Evolutionary conservation across 2,113 vertebrate species (phyloP).

Genomic region (Albula goreensis): DNA sequence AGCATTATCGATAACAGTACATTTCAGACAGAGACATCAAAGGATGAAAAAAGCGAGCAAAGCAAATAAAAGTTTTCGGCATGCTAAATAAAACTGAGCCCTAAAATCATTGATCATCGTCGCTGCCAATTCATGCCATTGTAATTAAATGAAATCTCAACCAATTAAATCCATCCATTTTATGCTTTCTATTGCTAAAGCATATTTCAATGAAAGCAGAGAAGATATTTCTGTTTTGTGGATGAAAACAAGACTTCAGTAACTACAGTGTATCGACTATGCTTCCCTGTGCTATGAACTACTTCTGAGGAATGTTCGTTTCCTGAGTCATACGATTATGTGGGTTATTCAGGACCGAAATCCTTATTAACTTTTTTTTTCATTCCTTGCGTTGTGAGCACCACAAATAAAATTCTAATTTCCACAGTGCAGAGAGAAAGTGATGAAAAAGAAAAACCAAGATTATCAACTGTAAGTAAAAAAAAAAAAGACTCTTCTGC

Average conservation of each 20-base stretch:
- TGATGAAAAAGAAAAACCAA: neutral
- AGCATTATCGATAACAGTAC: too few species aligned
- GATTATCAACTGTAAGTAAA: neutral
- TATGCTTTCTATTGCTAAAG: slow-evolving; percentile 1
- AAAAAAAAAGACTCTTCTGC: neutral
- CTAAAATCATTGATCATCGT: neutral
- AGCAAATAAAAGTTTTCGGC: neutral
- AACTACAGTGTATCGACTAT: neutral
- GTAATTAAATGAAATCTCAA: neutral
- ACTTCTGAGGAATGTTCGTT: neutral
- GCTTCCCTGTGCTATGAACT: neutral
- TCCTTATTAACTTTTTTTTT: neutral
- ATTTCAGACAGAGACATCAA: too few species aligned
- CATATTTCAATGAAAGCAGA: neutral
- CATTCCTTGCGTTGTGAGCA: slow-evolving; percentile 4
- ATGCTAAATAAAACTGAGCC: neutral
- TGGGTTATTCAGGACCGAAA: neutral
- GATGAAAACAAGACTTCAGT: neutral
- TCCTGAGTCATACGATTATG: neutral
- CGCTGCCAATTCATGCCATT: neutral
- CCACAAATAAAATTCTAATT: neutral
- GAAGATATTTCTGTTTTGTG: neutral
- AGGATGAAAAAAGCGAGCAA: neutral
- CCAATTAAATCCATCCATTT: slow-evolving; percentile 8
- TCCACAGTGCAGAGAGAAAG: neutral